Base-by-base conservation (phyloP, 2,113 vertebrate genomes). In the Oryzias javanicus region DNA sequence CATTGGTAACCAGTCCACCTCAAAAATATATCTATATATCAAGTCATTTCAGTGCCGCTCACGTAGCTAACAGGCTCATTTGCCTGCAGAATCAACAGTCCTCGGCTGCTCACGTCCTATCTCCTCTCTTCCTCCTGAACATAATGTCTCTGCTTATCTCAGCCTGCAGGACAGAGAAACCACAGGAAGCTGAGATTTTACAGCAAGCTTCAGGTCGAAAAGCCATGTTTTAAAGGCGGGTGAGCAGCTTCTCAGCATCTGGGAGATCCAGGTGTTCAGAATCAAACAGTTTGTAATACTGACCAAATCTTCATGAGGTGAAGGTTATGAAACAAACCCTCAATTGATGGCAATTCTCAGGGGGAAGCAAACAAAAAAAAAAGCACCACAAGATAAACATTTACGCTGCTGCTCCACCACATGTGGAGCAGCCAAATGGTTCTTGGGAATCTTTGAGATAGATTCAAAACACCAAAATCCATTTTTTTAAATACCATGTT, bases 141-240 rank as follows among this genome's bases (percentile, higher is more conserved):
- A 60, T 45, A 75, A 74, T 70, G 79, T 85, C 74, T 76, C 74
- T 65, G 78, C 83, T 86, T 78, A 85, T 87, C 80, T 78, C 58
- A 56, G 63, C 54, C 72, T 64, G 55, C 25, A 18, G 42, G 64
- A 60, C 66, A 22, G 53, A 56, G 57, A 15, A 55, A 35, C 64
- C 57, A 51, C 59, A 57, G 67, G 63, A 79, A 29, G 57, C 49
- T 35, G 2, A 29, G 55, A 78, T 69, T 76, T 64, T 50, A 54
- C 65, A 72, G 63, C 55, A 67, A 25, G 72, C 44, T 49, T 27
- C 49, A 57, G 25, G 62, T 67, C 64, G 67, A 27, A 54, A 58
- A 49, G 61, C 58, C 49, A 54, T 67, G 44, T 64, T 70, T 45
- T 49, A 22, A 45, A 50, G 42, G 56, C 55, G 65, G 61, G 51